Evolutionary conservation across 2,113 vertebrate genomes (phyloP).

Genomic region (Paralichthys olivaceus): DNA sequence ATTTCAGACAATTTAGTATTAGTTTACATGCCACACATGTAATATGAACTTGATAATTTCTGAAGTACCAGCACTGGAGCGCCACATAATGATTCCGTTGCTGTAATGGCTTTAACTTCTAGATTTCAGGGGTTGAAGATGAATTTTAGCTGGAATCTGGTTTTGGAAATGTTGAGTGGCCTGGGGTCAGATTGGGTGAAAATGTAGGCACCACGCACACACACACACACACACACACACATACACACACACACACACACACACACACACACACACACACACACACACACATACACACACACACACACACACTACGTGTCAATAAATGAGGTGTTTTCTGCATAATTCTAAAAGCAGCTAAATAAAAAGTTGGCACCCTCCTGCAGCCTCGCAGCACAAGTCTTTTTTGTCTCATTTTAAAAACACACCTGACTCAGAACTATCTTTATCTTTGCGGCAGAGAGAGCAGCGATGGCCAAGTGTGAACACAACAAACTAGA

Average conservation of each 20-base stretch:
- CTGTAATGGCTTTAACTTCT: neutral
- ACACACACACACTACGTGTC: neutral
- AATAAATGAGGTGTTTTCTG: neutral
- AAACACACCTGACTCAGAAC: constrained; percentile 4
- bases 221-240: neutral
- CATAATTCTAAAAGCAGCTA: neutral
- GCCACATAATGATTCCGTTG: neutral
- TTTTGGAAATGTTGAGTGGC: neutral
- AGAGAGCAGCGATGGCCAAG: constrained; percentile 2
- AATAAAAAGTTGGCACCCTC: constrained; percentile 12
- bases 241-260: neutral
- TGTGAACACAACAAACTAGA: constrained; percentile 10
- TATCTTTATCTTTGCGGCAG: neutral
- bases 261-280: neutral
- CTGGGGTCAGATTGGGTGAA: constrained; percentile 33
- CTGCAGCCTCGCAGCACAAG: neutral
- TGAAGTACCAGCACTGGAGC: neutral
- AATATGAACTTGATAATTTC: neutral
- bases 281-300: neutral
- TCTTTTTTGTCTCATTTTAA: neutral
- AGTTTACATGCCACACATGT: neutral
- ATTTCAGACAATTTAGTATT: neutral
- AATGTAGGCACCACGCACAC: neutral
- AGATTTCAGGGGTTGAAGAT: neutral
- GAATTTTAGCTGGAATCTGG: neutral